phyloP scores from a whole-genome alignment of 2,888 invertebrate species.

The Drosophila tanythrix region DNA sequence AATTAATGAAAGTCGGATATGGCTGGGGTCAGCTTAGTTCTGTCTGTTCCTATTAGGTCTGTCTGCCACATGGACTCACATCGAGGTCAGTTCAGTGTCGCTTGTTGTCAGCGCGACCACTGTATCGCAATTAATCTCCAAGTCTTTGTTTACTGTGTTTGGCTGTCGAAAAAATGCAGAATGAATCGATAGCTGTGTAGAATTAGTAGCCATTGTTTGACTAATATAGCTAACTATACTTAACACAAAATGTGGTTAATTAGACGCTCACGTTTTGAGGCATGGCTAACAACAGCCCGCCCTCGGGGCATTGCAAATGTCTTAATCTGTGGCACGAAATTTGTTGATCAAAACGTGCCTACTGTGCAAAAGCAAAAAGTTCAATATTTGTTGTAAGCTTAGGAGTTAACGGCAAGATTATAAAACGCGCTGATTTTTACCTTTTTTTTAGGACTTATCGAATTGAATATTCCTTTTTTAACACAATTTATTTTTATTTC shows the following conservation, averaged over 20 bases:
- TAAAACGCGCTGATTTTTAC: constrained; percentile 12
- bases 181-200: constrained; percentile 36
- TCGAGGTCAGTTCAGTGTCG: constrained; percentile 35
- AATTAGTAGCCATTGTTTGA: constrained; percentile 32
- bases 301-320: constrained; percentile 37
- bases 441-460: constrained; percentile 13
- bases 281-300: constrained; percentile 46
- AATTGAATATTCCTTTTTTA: constrained; percentile 17
- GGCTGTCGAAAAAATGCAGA: constrained; percentile 42
- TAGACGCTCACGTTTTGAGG: constrained; percentile 55
- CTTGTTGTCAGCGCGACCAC: constrained; percentile 17
- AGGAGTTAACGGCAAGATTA: constrained; percentile 32
- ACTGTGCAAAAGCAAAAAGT: constrained; percentile 15
- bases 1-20: constrained; percentile 66
- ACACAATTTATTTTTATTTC: constrained; percentile 20
- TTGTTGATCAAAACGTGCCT: constrained; percentile 53
- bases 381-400: constrained; percentile 35
- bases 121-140: constrained; percentile 50
- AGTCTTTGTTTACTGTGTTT: constrained; percentile 9
- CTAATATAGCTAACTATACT: constrained; percentile 8
- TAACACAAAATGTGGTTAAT: constrained; percentile 42
- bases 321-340: constrained; percentile 63
- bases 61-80: constrained; percentile 11
- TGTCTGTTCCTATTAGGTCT: constrained; percentile 30
- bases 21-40: constrained; percentile 59